Evolutionary conservation across 92 coral and sea anemone species (phyloP), one percentile per base, ranked within the genome.

Genomic region (Parazoanthus darwini): DNA sequence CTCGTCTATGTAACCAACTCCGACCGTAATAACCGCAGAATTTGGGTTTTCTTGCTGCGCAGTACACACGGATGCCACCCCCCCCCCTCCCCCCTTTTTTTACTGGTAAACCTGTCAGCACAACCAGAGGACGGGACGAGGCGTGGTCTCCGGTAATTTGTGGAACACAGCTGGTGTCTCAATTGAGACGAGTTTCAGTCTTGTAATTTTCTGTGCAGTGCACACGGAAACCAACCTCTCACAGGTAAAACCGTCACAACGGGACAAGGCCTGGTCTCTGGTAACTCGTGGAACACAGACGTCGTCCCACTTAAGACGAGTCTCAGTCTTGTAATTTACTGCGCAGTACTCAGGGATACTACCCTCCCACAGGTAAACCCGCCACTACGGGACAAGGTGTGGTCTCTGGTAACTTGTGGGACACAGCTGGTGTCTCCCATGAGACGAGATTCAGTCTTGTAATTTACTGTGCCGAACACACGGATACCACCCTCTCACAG

Each of bases 331-430:
- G 33, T 0, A 9, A 3, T 6, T 63, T 22, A 63, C 25, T 84
- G 87, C 50, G 87, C 79, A 43, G 78, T 71, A 29, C 87, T 71
- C 59, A 84, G 67, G 10, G 87, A 70, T 8, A 84, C 79, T 33
- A 43, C 78, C 11, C 43, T 56, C 23, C 79, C 88, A 80, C 76
- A 5, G 8, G 96, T 92, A 85, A 94, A 96, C 8, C 98, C 98
- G 74, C 94, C 98, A 56, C 98, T 98, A 92, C n/a, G 88, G 88
- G 3, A 93, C 94, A 22, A 94, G 92, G 46, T 88, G 86, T 72
- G 98, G 98, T 58, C 44, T 77, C 85, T 87, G 77, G 85, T 87
- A 80, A 50, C 98, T 94, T 98, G 94, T 96, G 8, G 98, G 98
- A 71, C 98, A 96, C 46, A 94, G 86, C 67, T 87, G 91, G 90